Base-by-base conservation (phyloP, 2,797 vertebrate genomes). In the Anguilla obscura region DNA sequence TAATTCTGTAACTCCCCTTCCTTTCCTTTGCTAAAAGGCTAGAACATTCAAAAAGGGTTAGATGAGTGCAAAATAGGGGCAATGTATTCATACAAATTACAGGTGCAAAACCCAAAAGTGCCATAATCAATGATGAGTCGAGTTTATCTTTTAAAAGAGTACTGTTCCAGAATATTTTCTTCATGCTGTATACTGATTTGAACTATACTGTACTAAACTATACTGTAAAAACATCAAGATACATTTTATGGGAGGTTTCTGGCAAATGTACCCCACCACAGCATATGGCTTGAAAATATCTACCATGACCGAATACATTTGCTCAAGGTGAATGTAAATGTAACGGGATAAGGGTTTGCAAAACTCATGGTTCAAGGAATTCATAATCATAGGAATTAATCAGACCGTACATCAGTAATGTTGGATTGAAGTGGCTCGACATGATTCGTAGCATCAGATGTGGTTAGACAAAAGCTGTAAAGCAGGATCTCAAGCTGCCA, bases 381-480 rank as follows among this genome's bases (percentile, higher is more conserved):
- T 90, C 88, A 88, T 89, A 88, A 50, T 24, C 45, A 10, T 82
- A 30, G 18, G 7, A 50, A 82, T 48, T 50, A n/a, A 82, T 50
- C 79, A 0, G 21, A 33, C 45, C 33, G 87, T 90, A 86, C 90
- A 91, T 50, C 86, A 48, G 89, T 83, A 85, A 85, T 69, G 83
- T 18, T 52, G 69, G 87, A 74, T 40, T 84, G 91, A 91, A 94
- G 91, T 93, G 90, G 91, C 89, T 92, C 92, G 93, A 82, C 93
- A 92, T 93, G 91, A 92, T 89, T 94, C 93, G 92, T 90, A 90
- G 92, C 91, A 93, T 90, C 85, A 60, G 89, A 92, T 40, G 12
- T 36, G 30, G 45, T 18, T 79, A 86, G 66, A 76, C 6, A 66
- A 56, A 33, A 50, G 88, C 80, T 58, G 36, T 84, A 27, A 45